Evolutionary conservation across 2,797 vertebrate species (phyloP), one percentile per base, ranked within the genome.

Genomic region (Lagocephalus sceleratus): DNA sequence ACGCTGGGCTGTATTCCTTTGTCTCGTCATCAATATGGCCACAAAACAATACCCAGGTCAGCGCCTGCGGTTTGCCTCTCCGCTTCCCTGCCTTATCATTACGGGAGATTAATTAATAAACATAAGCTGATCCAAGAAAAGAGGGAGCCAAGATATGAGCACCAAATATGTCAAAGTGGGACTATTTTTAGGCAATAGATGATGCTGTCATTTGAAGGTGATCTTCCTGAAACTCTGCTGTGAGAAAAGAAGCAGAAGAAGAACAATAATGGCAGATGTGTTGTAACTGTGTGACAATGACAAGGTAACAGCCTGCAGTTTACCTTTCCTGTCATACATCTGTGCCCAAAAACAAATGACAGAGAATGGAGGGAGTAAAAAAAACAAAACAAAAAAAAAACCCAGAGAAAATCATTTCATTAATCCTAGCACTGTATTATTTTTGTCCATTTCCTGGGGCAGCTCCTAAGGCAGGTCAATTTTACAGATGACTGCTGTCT

Each of bases 401-500:
- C n/a, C n/a, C n/a, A 70, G 59, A 72, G 61, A 67, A 76, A 78
- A 79, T 74, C 54, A 63, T 83, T 86, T 80, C 61, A 82, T 90
- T 88, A 87, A 81, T 78, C 60, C 67, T 51, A 38, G 60, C 68
- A 66, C 53, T 58, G 55, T 76, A 74, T 81, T 86, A 79, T 84
- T 87, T 84, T 82, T 68, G 60, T 51, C 67, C 53, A 78, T 84
- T 81, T 87, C 71, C 80, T 68, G 72, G 62, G 67, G 62, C 66
- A 63, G 70, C 67, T 83, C 63, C 73, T 14, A 42, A 80, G 65
- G 73, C 40, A 23, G 88, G 86, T 88, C 87, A 87, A 90, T 92
- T 90, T 92, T 90, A 87, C 89, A 90, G 88, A 88, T 86, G 88
- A 87, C 82, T 85, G 86, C 85, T 85, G 87, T 89, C 89, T 78